Evolutionary conservation across 2,888 invertebrate species (phyloP), one percentile per base, ranked within the genome.

Genomic region (Hypolimnas misippus): DNA sequence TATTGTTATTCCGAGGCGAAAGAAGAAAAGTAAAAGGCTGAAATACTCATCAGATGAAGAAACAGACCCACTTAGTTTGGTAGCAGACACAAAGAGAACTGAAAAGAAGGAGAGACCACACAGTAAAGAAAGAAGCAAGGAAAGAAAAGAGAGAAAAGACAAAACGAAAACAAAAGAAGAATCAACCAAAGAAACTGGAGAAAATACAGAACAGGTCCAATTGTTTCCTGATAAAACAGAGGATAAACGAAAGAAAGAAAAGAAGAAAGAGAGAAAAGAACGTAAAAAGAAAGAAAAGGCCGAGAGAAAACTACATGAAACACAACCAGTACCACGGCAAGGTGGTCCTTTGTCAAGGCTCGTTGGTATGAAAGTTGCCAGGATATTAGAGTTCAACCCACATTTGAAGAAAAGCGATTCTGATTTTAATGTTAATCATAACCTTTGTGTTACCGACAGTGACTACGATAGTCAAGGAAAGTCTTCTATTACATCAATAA

Each of bases 391-490:
- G 40, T 16, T 21, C 16, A 65, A 49, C n/a, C 14, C 61, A 57
- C 44, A 44, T 42, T 31, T 25, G 60, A 66, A 61, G 29, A 57
- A 66, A 46, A 31, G 14, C 64, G 70, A 55, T 17, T 50, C 5
- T 61, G 64, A 50, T 57, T 59, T n/a, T 65, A 66, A 69, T 60
- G 8, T 66, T 44, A 49, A 63, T 52, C 35, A 50, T 62, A 60
- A 65, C 52, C 1, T 57, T 57, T 25, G 73, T n/a, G 52, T 78
- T 0, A 76, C 74, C 46, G 82, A 83, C 46, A 85, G 80, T 62
- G 84, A 84, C 65, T 79, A 78, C 19, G 83, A 83, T 21, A 86
- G 80, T 57, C 87, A 84, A 76, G 81, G 77, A n/a, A 86, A 83
- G 55, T 76, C 76, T 38, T 79, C n/a, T n/a, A n/a, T n/a, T n/a